phyloP scores from a whole-genome alignment of 2,888 invertebrate genomes.

The Cotesia congregata region DNA sequence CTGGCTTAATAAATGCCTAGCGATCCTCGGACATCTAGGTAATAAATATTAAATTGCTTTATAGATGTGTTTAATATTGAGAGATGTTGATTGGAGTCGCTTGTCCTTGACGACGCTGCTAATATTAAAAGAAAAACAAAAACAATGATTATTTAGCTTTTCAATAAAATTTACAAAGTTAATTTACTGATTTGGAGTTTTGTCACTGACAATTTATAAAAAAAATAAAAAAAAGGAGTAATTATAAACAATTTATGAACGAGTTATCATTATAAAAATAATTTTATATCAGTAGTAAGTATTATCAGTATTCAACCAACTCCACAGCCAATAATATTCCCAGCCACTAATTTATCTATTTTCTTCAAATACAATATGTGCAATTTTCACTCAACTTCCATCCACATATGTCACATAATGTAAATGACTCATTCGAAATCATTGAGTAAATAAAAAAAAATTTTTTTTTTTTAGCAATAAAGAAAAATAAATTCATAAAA shows the following conservation, averaged over 20 bases:
- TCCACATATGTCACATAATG: background rate
- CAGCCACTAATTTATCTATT: slow-evolving; percentile 7
- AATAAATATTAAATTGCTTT: no score
- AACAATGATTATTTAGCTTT: no score
- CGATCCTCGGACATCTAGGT: no score
- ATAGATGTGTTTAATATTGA: no score
- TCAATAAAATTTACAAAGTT: no score
- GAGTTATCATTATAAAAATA: slow-evolving; percentile 62
- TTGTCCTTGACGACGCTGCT: no score
- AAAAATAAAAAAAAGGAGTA: slow-evolving; percentile 25
- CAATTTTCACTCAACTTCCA: background rate
- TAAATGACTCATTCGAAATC: background rate
- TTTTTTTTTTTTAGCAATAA: no score
- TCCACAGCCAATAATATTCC: slow-evolving; percentile 40
- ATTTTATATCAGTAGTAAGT: slow-evolving; percentile 55
- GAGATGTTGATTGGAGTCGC: no score
- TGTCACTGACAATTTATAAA: background rate
- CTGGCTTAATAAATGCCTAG: no score
- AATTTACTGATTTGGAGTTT: background rate
- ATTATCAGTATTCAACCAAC: slow-evolving; percentile 60
- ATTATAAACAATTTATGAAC: slow-evolving; percentile 29
- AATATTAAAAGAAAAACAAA: no score
- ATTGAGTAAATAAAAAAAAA: no score
- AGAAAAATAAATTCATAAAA: no score
- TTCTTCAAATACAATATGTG: background rate